Percentiles rank a stretch among this genome's conserved stretches.
phyloP scores from a whole-genome alignment of 2,888 invertebrate genomes.

The Hoplodrina blanda region DNA sequence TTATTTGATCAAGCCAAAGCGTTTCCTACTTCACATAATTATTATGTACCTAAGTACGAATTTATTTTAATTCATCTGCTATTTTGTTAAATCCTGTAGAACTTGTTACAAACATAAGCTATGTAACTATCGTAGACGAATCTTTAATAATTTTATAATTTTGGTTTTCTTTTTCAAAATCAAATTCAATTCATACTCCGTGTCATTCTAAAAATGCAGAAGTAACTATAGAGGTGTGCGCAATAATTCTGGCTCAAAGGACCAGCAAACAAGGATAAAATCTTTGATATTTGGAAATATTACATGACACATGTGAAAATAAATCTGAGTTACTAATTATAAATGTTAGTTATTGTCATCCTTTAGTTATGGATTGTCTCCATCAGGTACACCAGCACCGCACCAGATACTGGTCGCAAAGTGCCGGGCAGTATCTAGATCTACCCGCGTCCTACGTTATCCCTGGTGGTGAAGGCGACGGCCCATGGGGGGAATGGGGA shows the following conservation, averaged over 20 bases:
- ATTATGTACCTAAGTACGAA: slow-evolving; percentile 8
- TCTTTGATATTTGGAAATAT: too few relatives aligned
- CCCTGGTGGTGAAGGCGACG: slow-evolving; percentile 92
- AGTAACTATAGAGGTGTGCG: too few relatives aligned
- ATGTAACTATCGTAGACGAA: too few relatives aligned
- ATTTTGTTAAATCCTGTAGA: background rate
- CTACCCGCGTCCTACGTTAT: slow-evolving; percentile 93
- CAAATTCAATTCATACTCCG: too few relatives aligned
- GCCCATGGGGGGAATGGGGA: slow-evolving; percentile 95
- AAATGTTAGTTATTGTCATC: background rate
- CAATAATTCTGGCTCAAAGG: too few relatives aligned
- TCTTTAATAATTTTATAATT: too few relatives aligned
- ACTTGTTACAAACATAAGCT: background rate
- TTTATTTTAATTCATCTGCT: slow-evolving; percentile 7
- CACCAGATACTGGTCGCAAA: slow-evolving; percentile 94
- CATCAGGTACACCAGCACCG: slow-evolving; percentile 90
- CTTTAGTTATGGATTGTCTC: slow-evolving; percentile 8
- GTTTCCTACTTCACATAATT: slow-evolving; percentile 37
- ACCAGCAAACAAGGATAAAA: too few relatives aligned
- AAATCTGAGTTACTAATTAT: too few relatives aligned
- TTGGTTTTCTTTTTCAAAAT: background rate
- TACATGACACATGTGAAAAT: too few relatives aligned
- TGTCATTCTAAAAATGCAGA: too few relatives aligned
- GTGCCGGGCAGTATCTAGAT: slow-evolving; percentile 93
- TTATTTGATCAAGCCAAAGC: slow-evolving; percentile 37